Base-by-base conservation (phyloP, 2,797 vertebrate species). In the Onychomys arenicola region DNA sequence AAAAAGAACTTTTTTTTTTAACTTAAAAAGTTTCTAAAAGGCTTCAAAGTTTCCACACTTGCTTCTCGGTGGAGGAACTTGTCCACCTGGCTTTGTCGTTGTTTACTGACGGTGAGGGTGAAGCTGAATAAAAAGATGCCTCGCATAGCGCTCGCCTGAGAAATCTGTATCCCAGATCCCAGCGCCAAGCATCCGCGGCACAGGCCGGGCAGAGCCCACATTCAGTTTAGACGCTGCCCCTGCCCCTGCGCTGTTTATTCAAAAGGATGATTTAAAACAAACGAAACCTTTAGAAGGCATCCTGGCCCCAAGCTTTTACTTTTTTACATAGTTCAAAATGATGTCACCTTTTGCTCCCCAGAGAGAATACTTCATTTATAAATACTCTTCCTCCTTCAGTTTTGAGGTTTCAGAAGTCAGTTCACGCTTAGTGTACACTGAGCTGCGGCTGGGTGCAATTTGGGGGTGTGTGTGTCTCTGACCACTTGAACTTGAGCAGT, bases 21-120 rank as follows among this genome's bases (percentile, higher is more conserved):
- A 32, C 43, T 61, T 61, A 29, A 67, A 23, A 90, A 67, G 61
- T 94, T 94, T 87, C 25, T 71, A 12, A 27, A 32, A 86, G 67
- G 1, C 76, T 94, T 91, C 63, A 21, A 40, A 37, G 71, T 96
- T 96, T 96, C 76, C 84, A 92, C 63, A 37, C 93, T 94, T 93
- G 89, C 17, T 81, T 76, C 57, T 69, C 16, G 76, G 73, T 82
- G 37, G 77, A 29, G 32, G 82, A 61, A n/a, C 89, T 59, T n/a
- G 86, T 78, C 21, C 34, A 77, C 57, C 84, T 65, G 73, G 81
- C 17, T 63, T 40, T 3, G 27, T 32, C 43, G 40, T 61, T 67
- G 71, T 69, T 59, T 89, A 73, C 63, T 69, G 81, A 13, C 59
- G 40, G 46, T 59, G 90, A 85, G 84, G 89, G 81, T 46, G 87